Percentiles rank a stretch among this genome's conserved stretches.
These are phyloP conservation scores for Pygocentrus nattereri DNA, from an alignment of 2,797 vertebrate genomes.

Conservation along the genomic window DNA sequence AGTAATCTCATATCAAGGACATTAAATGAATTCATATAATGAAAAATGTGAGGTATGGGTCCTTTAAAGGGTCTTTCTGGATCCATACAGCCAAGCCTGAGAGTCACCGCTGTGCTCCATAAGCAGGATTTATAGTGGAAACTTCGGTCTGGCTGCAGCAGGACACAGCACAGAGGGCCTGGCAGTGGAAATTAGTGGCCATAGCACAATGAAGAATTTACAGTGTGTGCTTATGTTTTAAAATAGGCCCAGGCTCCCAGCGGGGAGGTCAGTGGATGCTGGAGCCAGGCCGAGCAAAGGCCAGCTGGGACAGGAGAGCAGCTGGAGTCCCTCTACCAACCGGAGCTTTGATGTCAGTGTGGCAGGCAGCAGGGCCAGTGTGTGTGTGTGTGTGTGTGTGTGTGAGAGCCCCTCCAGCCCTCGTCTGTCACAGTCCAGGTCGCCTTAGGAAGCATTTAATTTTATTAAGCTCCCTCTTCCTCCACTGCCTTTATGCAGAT, in stretches of 20 bases:
- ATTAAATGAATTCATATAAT: background rate
- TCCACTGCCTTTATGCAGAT: conserved; percentile 56
- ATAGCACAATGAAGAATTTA: conserved; percentile 48
- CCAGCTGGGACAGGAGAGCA: conserved; percentile 58
- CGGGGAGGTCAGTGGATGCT: conserved; percentile 42
- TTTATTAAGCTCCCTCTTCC: conserved; percentile 42
- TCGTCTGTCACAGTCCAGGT: conserved; percentile 59
- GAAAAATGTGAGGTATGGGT: background rate
- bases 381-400: conserved; percentile 54
- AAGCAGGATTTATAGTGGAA: conserved; percentile 81
- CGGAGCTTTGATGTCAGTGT: conserved; percentile 66
- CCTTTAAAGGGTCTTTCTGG: background rate
- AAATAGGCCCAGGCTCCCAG: conserved; percentile 36
- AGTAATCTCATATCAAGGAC: no score
- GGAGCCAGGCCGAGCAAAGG: conserved; percentile 33
- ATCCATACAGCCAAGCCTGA: background rate
- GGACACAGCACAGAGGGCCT: conserved; percentile 66
- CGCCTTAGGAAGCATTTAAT: conserved; percentile 63
- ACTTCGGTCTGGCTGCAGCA: conserved; percentile 72
- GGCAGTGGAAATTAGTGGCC: conserved; percentile 61
- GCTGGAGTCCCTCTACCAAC: conserved; percentile 56
- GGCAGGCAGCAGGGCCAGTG: conserved; percentile 61
- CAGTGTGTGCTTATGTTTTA: conserved; percentile 41
- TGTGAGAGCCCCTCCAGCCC: conserved; percentile 54
- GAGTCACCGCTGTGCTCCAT: conserved; percentile 60